phyloP scores from a whole-genome alignment of 1,140 invertebrate species.

The Drosophila pallidifrons region DNA sequence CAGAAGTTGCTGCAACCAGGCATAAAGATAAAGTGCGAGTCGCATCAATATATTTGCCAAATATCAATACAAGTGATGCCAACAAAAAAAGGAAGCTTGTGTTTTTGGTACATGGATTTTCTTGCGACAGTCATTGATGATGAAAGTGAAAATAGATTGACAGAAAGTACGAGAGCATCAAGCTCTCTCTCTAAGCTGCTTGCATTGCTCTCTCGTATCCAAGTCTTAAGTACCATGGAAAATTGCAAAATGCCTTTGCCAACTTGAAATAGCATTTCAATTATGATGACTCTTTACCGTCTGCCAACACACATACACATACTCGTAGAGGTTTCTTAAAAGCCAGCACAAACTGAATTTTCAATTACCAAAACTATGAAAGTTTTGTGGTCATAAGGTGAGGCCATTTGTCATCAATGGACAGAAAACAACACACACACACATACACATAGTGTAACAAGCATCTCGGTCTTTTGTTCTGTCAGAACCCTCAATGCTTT shows the following conservation, averaged over 20 bases:
- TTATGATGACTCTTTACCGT: not conserved
- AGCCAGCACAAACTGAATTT: not conserved
- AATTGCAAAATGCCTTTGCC: slow-evolving; percentile 7
- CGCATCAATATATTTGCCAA: slow-evolving; percentile 32
- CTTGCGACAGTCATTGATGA: not conserved
- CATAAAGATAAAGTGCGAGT: slow-evolving; percentile 48
- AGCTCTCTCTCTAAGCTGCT: slow-evolving; percentile 13
- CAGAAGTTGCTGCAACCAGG: slow-evolving; percentile 27
- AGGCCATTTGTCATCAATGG: slow-evolving; percentile 1
- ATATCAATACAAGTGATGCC: slow-evolving; percentile 37
- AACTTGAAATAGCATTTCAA: slow-evolving; percentile 23
- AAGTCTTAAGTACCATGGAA: not conserved
- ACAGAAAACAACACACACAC: not conserved
- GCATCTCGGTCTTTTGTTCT: not conserved
- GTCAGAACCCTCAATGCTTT: not conserved
- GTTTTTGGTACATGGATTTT: not conserved
- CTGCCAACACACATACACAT: not conserved
- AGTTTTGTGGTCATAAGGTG: slow-evolving; percentile 1
- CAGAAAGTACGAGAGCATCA: slow-evolving; percentile 3
- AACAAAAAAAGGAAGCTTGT: not conserved
- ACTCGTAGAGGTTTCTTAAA: not conserved
- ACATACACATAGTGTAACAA: not conserved
- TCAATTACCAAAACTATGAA: slow-evolving; percentile 9
- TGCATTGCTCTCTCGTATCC: not conserved
- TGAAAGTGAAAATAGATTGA: slow-evolving; percentile 25